Base-by-base conservation (phyloP, 2,888 invertebrate genomes). In the Lepetodrilus schrolli region DNA sequence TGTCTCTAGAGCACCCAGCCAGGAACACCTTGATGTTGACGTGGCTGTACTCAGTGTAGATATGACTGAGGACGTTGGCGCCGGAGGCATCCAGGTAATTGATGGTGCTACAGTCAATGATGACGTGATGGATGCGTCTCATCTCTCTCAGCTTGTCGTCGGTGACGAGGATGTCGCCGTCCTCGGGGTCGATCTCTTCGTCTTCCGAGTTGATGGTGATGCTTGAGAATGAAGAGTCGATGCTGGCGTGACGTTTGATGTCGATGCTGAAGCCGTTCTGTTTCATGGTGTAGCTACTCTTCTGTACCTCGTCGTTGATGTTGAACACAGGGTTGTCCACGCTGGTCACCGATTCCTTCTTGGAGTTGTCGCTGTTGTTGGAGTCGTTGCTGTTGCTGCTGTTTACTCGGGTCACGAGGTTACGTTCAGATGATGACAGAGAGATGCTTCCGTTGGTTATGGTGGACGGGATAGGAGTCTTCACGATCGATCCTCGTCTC, bases 61-160 rank as follows among this genome's bases (percentile, higher is more conserved):
- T 84, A 71, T 87, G 86, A 38, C 81, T 79, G 47, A 87, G 77
- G 1, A 86, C 85, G 78, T 84, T 86, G 26, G 84, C 85, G n/a
- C 87, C 87, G 3, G 87, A 86, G 23, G 83, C 82, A 70, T 87
- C 87, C 69, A 87, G 73, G 74, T 87, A 87, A 72, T 87, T 87
- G 26, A 86, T 80, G 43, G 83, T 80, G 4, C 82, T 79, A 72
- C 83, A 84, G 76, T 87, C 87, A 51, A 87, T 71, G 65, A 87
- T 84, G 26, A 87, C 78, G 74, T 86, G 86, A 75, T 86, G 87
- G 34, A 83, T 82, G 77, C 80, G 82, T 50, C 84, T 79, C 84
- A 86, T 81, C 10, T 73, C 78, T 72, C 79, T 72, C 21, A 87
- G 80, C 74, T 83, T 83, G 26, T 84, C 85, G 17, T 85, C 85